Base-by-base conservation (phyloP, 2,797 vertebrate genomes). In the Babyrousa celebensis region DNA sequence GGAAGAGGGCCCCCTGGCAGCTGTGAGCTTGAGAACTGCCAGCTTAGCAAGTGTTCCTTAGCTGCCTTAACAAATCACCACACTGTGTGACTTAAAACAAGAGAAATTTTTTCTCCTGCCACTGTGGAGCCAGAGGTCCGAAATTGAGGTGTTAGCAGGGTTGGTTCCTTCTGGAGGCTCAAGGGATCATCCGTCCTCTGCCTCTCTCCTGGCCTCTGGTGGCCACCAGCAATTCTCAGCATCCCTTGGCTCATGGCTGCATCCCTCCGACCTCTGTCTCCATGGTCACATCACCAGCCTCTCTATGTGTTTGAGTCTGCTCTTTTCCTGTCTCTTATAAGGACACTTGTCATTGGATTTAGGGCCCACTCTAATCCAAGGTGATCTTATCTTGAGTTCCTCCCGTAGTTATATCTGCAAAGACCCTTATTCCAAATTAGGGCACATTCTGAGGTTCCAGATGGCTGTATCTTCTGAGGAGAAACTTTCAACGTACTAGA, bases 121-220 rank as follows among this genome's bases (percentile, higher is more conserved):
- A 3, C 4, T 78, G 20, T 78, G 36, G 58, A 77, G 68, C 60
- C 72, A 56, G 88, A 82, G 87, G 80, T 82, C 60, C 0, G 15
- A 62, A 65, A 79, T 87, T 84, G 84, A 80, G 78, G 74, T 75
- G 20, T 87, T 78, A 77, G 88, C 85, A 97, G 82, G 12, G 63
- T 70, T 85, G 86, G 25, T 56, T 91, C 18, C 83, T 95, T 85
- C 21, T 63, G 71, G 78, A 80, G 48, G 40, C 32, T 65, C 60
- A 12, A 78, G 36, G 48, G 52, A 56, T 80, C 62, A 32, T 78
- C 56, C 27, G 43, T n/a, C 68, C 80, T 29, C 1, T 16, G 27
- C 74, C 29, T n/a, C 29, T 78, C 17, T 74, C 17, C 27, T 74
- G 16, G 43, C 11, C 90, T 75, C 72, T 29, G 77, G 78, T 85